phyloP scores from a whole-genome alignment of 2,888 invertebrate species.

The Rhynchonema sp. region DNA sequence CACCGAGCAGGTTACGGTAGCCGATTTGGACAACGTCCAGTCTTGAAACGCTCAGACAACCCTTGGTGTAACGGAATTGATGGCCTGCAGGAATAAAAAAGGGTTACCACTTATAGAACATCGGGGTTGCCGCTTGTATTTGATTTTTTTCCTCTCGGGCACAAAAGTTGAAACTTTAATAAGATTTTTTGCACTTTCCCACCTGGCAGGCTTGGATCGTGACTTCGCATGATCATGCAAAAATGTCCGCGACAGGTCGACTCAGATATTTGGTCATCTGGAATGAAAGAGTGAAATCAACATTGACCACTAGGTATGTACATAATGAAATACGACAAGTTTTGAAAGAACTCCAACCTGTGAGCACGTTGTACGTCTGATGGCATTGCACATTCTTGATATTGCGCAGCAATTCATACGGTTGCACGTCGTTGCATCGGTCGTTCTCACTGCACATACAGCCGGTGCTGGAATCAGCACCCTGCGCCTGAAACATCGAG shows the following conservation, averaged over 20 bases:
- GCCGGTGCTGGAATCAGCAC: neutral
- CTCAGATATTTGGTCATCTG: neutral
- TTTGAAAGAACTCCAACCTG: no score
- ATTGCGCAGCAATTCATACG: neutral
- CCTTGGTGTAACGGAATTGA: neutral
- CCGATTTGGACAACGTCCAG: neutral
- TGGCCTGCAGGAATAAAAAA: neutral
- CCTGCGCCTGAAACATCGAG: neutral
- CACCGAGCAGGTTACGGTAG: neutral
- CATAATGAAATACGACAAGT: no score
- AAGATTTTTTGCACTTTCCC: neutral
- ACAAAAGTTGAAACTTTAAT: neutral
- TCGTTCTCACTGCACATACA: neutral
- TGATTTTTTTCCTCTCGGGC: neutral
- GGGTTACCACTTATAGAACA: no score
- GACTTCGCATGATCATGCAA: neutral
- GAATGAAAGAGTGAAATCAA: no score
- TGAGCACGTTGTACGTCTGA: neutral
- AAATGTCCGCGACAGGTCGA: neutral
- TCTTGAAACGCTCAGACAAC: neutral
- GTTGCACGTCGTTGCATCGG: neutral
- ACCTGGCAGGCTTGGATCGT: neutral
- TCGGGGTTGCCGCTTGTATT: no score
- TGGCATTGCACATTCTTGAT: no score
- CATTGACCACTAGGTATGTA: no score